Percentiles rank a stretch among this genome's conserved stretches.
phyloP scores from a whole-genome alignment of 2,113 vertebrate species.

The Nibea coibor region DNA sequence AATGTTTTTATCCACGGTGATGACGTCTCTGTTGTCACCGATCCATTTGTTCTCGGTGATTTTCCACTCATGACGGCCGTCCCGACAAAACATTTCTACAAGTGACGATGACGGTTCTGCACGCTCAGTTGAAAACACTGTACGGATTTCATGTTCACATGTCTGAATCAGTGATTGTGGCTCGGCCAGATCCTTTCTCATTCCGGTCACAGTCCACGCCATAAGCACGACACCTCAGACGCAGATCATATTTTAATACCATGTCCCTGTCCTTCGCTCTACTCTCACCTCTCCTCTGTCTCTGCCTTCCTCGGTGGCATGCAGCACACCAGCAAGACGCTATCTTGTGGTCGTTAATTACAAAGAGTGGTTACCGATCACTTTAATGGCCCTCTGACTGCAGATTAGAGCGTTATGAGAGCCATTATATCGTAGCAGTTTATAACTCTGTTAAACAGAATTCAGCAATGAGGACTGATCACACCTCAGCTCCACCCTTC shows the following conservation, averaged over 20 bases:
- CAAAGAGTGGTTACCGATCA: slow-evolving; percentile 68
- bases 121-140: not conserved
- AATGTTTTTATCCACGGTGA: not conserved
- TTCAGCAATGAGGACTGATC: slow-evolving; percentile 53
- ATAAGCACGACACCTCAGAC: not conserved
- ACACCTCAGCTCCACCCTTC: slow-evolving; percentile 38
- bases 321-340: slow-evolving; percentile 21
- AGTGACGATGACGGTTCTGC: not conserved
- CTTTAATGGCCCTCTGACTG: slow-evolving; percentile 67
- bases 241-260: not conserved
- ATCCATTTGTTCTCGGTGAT: not conserved
- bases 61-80: not conserved
- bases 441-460: slow-evolving; percentile 76
- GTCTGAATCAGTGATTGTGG: not conserved
- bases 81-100: not conserved
- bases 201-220: not conserved
- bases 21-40: not conserved
- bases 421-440: slow-evolving; percentile 61
- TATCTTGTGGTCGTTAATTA: slow-evolving; percentile 69
- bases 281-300: not conserved
- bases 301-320: not conserved
- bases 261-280: not conserved
- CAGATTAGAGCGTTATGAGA: slow-evolving; percentile 66
- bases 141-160: not conserved
- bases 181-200: not conserved